Evolutionary conservation across 2,113 vertebrate species (phyloP), one percentile per base, ranked within the genome.

Genomic region (Sander lucioperca): DNA sequence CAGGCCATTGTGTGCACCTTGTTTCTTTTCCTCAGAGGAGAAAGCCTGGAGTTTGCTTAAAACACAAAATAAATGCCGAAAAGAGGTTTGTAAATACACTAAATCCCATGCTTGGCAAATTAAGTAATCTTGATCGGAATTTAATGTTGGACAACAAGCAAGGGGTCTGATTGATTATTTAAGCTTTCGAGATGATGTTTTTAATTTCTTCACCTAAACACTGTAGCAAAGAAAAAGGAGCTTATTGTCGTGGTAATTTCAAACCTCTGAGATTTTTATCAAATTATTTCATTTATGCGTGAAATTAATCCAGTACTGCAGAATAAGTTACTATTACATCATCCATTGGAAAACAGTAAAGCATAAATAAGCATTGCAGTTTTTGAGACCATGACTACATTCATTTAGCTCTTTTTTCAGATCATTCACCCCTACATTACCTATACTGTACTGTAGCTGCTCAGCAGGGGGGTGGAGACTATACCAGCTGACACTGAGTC

Each of bases 81-180:
- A 83, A 57, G 61, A 5, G n/a, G 7, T 74, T 81, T 79, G 30
- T 77, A 64, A 81, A 66, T 62, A 66, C 50, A 77, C 61, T 63
- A 54, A 86, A 73, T 65, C 57, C 36, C 68, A 13, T 69, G 27
- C 43, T 59, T 75, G 23, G 67, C 33, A 51, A 36, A 77, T 59
- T 6, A 59, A 64, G 63, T 77, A 4, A 82, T 77, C 68, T 71
- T 51, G 3, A 83, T 56, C 66, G 63, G 64, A 73, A 63, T 83
- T 83, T 66, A 80, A 65, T 79, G 71, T 61, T 47, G 36, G 47
- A 58, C 33, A 33, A 69, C 67, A 80, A 63, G 23, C 25, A 71
- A 33, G 39, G 39, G 30, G 15, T 54, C 33, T 83, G 66, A 53
- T 61, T 79, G 23, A 77, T 80, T 63, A 77, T 63, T 56, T 51